A percentile compares a stretch with the other conserved stretches of the same genome.
These are phyloP conservation scores for Tenualosa thibaudeaui DNA, from an alignment of 2,797 vertebrate species.

Conservation along the genomic window DNA sequence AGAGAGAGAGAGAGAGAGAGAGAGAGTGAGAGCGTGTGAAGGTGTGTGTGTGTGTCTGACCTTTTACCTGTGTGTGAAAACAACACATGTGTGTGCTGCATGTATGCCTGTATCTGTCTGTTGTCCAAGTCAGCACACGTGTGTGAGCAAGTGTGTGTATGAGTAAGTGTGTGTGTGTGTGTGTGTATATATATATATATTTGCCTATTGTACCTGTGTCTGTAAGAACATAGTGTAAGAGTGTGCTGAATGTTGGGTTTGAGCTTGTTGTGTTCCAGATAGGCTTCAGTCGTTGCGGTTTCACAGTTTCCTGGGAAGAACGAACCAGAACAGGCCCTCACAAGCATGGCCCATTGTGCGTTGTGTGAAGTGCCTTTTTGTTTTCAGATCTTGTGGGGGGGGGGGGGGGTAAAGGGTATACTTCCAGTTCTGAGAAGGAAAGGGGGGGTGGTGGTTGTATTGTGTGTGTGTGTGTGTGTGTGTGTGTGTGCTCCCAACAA, in stretches of 20 bases:
- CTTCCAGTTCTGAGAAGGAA: neutral
- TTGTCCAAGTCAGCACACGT: no score
- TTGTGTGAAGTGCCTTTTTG: slow-evolving; percentile 38
- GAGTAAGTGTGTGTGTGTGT: neutral
- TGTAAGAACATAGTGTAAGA: neutral
- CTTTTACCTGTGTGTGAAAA: no score
- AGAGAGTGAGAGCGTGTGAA: neutral
- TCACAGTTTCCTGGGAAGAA: slow-evolving; percentile 7
- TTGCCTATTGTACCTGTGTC: neutral
- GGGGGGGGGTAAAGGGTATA: slow-evolving; percentile 23
- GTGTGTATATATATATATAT: neutral
- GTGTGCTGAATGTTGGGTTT: neutral
- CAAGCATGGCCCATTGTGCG: neutral
- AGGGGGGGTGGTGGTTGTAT: neutral
- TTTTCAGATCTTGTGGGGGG: slow-evolving; percentile 51
- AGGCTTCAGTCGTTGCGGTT: neutral
- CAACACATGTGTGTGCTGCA: no score
- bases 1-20: neutral
- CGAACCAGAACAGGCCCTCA: neutral
- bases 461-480: slow-evolving; percentile 25
- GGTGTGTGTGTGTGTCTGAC: neutral
- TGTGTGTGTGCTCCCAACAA: slow-evolving; percentile 39
- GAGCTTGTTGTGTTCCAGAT: neutral
- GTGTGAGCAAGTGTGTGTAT: neutral
- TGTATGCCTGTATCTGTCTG: no score